phyloP scores from a whole-genome alignment of 2,113 vertebrate species.

The Silurus meridionalis region DNA sequence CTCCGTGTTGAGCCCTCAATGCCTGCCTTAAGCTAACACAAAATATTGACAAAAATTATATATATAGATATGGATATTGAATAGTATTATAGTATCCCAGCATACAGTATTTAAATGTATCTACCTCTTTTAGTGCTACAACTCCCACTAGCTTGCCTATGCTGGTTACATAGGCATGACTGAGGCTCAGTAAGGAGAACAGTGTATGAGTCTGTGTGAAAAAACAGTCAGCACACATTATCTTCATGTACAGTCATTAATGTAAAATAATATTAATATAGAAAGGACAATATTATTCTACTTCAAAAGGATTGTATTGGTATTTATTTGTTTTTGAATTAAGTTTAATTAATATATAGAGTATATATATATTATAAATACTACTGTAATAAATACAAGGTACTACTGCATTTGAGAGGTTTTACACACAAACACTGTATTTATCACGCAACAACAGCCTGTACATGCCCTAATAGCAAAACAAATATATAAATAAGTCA shows the following conservation, averaged over 20 bases:
- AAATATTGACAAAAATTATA: neutral
- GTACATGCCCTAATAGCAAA: too few relatives aligned
- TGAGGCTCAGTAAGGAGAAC: slow-evolving; percentile 90
- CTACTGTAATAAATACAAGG: too few relatives aligned
- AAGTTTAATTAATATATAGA: too few relatives aligned
- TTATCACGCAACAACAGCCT: neutral
- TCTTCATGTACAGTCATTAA: neutral
- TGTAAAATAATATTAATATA: neutral
- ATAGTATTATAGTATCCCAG: neutral
- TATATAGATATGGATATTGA: neutral
- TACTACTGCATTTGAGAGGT: neutral
- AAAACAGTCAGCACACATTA: neutral
- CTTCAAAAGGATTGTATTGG: too few relatives aligned
- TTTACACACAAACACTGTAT: neutral
- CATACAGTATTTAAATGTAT: neutral
- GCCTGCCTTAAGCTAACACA: slow-evolving; percentile 87
- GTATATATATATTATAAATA: too few relatives aligned
- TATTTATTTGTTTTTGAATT: neutral
- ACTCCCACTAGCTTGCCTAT: slow-evolving; percentile 92
- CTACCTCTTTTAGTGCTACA: slow-evolving; percentile 89
- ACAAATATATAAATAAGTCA: neutral
- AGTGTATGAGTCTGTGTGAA: slow-evolving; percentile 84
- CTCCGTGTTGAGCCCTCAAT: slow-evolving; percentile 90
- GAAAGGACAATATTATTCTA: neutral
- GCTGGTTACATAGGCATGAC: slow-evolving; percentile 89